Base-by-base conservation (phyloP, 2,888 invertebrate genomes). In the Philereme vetulata region DNA sequence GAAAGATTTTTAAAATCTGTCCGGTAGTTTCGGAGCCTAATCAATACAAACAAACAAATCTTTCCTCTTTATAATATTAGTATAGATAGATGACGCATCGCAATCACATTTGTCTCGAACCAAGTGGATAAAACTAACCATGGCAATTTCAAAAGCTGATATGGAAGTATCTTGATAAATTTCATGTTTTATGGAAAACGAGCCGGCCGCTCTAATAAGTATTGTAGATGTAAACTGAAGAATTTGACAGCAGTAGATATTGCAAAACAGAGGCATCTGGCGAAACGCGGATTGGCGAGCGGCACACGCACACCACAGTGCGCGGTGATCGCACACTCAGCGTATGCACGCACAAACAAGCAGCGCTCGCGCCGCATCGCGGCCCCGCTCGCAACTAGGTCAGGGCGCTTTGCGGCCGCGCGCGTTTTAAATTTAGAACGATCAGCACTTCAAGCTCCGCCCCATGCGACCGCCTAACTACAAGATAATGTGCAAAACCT, bases 381-480 rank as follows among this genome's bases (percentile, higher is more conserved):
- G 90, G 90, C 90, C 90, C 90, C 90, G 90, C 89, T 85, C 78
- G 86, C 90, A 91, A 90, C 84, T 91, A 90, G 91, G 91, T 91
- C 91, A 91, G 90, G 91, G 91, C 90, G 91, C 84, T 86, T 80
- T 87, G 90, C 85, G 90, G 89, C 89, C 87, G 90, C 85, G 89
- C 88, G 88, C 86, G 88, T 87, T 91, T 88, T 91, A 91, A 90
- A 90, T 90, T 90, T 91, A 91, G 91, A 91, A 86, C 88, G 86
- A 91, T 90, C 86, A 81, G 87, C 88, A 87, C 86, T 88, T 87
- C 80, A 86, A 84, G 82, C 89, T 86, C 87, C 88, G 85, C 89
- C 89, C 89, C 80, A 81, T 80, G 77, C 84, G 77, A 86, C 85
- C 82, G 73, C 77, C 82, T 81, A 86, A 84, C 84, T 85, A 85